These are phyloP conservation scores for Leptinotarsa undecemlineata DNA, from an alignment of 1,140 invertebrate genomes.

Conservation along the genomic window DNA sequence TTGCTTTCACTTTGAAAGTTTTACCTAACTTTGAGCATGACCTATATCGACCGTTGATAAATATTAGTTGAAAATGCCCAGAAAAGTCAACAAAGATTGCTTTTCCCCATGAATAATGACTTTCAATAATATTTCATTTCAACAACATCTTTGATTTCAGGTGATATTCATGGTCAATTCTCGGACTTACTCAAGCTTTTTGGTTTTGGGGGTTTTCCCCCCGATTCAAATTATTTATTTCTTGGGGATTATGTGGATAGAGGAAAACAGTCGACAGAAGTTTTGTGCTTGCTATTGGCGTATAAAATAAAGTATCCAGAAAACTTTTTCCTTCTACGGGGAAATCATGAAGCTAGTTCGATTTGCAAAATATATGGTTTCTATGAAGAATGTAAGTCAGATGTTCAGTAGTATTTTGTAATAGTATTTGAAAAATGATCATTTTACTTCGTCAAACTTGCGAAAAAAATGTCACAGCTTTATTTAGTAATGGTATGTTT, in stretches of 20 bases:
- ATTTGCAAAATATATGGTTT: slow-evolving; percentile 88
- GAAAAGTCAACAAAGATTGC: no score
- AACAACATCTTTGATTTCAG: slow-evolving; percentile 74
- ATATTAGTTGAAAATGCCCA: no score
- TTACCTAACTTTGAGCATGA: no score
- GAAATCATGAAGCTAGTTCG: slow-evolving; percentile 86
- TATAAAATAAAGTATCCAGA: slow-evolving; percentile 97
- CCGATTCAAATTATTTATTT: slow-evolving; percentile 95
- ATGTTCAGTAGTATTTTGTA: no score
- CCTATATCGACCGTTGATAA: no score
- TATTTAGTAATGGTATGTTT: no score
- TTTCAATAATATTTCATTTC: no score
- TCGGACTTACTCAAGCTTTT: slow-evolving; percentile 91
- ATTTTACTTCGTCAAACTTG: no score
- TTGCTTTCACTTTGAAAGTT: no score
- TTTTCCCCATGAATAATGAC: no score
- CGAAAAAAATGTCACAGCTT: no score
- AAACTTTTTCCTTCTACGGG: slow-evolving; percentile 88
- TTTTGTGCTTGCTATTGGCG: slow-evolving; percentile 84
- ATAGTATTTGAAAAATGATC: no score
- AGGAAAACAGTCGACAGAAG: slow-evolving; percentile 85
- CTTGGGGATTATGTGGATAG: slow-evolving; percentile 94
- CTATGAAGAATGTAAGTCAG: slow-evolving; percentile 75
- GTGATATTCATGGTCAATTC: slow-evolving; percentile 97
- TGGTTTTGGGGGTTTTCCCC: slow-evolving; percentile 96